Percentiles rank a stretch among this genome's conserved stretches.
phyloP scores from a whole-genome alignment of 2,888 invertebrate genomes.

The Lepeophtheirus nordmannii region DNA sequence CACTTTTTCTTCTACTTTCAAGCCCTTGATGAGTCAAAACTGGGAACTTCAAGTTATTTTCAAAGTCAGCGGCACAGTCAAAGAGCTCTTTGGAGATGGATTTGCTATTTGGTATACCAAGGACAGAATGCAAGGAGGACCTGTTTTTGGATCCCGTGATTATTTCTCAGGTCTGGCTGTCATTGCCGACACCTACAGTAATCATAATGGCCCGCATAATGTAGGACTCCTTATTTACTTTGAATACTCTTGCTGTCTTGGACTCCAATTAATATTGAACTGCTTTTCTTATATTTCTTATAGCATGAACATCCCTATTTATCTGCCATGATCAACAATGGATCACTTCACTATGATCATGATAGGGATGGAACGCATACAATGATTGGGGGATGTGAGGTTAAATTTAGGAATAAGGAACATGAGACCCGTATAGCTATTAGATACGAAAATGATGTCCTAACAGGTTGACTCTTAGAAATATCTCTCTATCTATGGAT shows the following conservation, averaged over 20 bases:
- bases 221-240: conserved; percentile 43
- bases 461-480: conserved; percentile 12
- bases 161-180: conserved; percentile 75
- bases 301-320: conserved; percentile 97
- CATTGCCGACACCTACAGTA: conserved; percentile 93
- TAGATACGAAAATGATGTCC: conserved; percentile 23
- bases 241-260: neutral
- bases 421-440: conserved; percentile 80
- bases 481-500: neutral
- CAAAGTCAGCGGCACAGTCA: conserved; percentile 86
- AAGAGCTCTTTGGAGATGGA: conserved; percentile 90
- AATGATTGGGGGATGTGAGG: conserved; percentile 89
- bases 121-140: conserved; percentile 61
- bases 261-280: neutral
- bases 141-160: conserved; percentile 89
- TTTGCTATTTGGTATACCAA: conserved; percentile 82
- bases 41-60: conserved; percentile 96
- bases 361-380: conserved; percentile 97
- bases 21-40: conserved; percentile 58
- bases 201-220: conserved; percentile 96
- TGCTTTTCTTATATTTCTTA: neutral
- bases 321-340: conserved; percentile 96
- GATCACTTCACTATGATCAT: conserved; percentile 85
- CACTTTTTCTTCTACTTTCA: no score
- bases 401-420: conserved; percentile 76